Conservation (phyloP, 2,113 vertebrate species). For the Mus musculus region DNA sequence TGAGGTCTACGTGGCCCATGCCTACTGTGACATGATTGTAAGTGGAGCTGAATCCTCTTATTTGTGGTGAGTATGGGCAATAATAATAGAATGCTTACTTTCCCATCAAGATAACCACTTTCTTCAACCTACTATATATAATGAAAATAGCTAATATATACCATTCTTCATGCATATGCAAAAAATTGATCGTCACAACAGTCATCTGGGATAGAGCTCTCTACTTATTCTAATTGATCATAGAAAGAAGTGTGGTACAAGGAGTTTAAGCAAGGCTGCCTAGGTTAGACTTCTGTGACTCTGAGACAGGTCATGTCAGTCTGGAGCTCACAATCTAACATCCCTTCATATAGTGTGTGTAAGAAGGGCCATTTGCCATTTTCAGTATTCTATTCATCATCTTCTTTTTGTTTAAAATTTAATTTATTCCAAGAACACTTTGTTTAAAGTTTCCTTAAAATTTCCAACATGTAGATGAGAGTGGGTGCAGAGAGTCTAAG, state of each 20-base stretch:
- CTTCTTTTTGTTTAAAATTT: slow-evolving; percentile 31
- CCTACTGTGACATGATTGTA: not conserved
- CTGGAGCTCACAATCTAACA: not conserved
- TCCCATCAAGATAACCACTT: not conserved
- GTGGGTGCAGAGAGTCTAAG: not conserved
- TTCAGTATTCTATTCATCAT: not conserved
- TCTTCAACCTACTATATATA: not conserved
- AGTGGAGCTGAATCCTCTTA: not conserved
- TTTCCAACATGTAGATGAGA: not conserved
- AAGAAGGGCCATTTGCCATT: not conserved
- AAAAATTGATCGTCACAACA: not conserved
- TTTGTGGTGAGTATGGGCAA: not conserved
- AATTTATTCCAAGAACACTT: not conserved
- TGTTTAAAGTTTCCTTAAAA: not conserved
- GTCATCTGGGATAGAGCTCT: not conserved
- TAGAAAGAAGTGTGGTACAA: not conserved
- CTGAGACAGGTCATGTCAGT: not conserved
- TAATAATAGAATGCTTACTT: not conserved
- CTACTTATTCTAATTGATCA: not conserved
- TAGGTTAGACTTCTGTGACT: not conserved
- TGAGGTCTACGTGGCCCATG: not conserved
- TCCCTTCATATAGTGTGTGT: too few relatives aligned
- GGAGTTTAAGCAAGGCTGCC: not conserved
- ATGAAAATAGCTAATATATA: not conserved
- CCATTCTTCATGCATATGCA: not conserved